Base-by-base conservation (phyloP, 1,140 invertebrate species). In the Danaus melanippus region DNA sequence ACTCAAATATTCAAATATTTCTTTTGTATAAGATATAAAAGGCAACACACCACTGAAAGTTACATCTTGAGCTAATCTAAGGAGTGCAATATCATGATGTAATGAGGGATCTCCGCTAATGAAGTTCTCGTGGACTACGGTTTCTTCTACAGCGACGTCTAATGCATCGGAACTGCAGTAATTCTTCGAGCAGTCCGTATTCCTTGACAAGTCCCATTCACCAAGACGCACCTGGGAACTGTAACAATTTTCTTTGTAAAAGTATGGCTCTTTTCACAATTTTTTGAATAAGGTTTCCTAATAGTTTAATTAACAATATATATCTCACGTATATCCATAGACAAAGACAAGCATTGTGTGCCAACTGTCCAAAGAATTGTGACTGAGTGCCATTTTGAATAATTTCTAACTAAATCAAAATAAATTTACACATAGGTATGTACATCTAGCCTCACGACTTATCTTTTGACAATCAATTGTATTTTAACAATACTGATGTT, bases 11-110 rank as follows among this genome's bases (percentile, higher is more conserved):
- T 32, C 2, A 32, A 32, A 32, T 32, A 7, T 32, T 32, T 32
- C 21, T 7, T 32, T 32, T 32, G 21, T 32, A 4, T 32, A 32
- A 32, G 21, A 32, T 32, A 32, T 32, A 32, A 32, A 32, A 7
- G 2, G 21, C 21, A 32, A 32, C 72, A 74, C 60, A 86, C 87
- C 85, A 58, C 87, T 91, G 71, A 90, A 94, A 9, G 65, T 52
- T 2, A 95, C 91, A 10, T 90, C 79, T 0, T 75, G 66, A 0
- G 79, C 69, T 5, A 97, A 78, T 47, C 92, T 89, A 8, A 96
- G 62, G 1, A 96, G 73, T 0, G 93, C 94, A 46, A 96, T 93
- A 66, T 96, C 95, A 66, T 95, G 90, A 8, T 88, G 78, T 64
- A 94, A 92, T 56, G 90, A 87, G 6, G 61, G 70, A 5, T 90